phyloP scores from a whole-genome alignment of 2,113 vertebrate genomes.

The Trachemys scripta region DNA sequence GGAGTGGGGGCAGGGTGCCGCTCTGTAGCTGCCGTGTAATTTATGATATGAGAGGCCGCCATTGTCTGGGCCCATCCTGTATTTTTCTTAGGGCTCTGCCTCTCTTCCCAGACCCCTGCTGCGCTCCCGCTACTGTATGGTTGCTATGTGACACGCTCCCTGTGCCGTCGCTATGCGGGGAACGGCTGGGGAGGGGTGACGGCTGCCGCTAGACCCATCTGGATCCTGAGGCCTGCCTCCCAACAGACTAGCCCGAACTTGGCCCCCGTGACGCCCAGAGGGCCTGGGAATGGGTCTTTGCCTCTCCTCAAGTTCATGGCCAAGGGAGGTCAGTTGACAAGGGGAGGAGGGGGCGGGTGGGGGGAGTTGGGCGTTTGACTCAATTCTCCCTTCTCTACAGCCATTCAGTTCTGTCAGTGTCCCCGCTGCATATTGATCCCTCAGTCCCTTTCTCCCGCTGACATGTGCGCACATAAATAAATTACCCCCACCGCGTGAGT shows the following conservation, averaged over 20 bases:
- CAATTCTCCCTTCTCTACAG: slow-evolving; percentile 62
- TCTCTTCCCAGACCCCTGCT: slow-evolving; percentile 81
- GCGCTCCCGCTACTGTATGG: slow-evolving; percentile 72
- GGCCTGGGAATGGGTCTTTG: slow-evolving; percentile 75
- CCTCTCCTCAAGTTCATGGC: slow-evolving; percentile 71
- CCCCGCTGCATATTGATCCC: slow-evolving; percentile 76
- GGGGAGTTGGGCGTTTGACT: slow-evolving; percentile 61
- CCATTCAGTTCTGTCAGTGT: slow-evolving; percentile 58
- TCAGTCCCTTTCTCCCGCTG: slow-evolving; percentile 76
- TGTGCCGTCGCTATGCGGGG: slow-evolving; percentile 49
- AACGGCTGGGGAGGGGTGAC: slow-evolving; percentile 57
- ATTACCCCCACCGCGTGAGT: slow-evolving; percentile 76
- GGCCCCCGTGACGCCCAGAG: slow-evolving; percentile 66
- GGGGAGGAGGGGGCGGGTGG: background rate
- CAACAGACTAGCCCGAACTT: slow-evolving; percentile 35
- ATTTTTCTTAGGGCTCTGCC: slow-evolving; percentile 65
- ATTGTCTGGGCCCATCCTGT: slow-evolving; percentile 71
- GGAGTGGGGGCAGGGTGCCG: background rate
- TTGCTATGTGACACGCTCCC: slow-evolving; percentile 79
- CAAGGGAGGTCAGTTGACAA: slow-evolving; percentile 65
- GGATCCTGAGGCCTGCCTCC: slow-evolving; percentile 54
- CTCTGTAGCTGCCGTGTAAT: slow-evolving; percentile 67
- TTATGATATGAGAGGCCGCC: slow-evolving; percentile 71
- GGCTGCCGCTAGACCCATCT: slow-evolving; percentile 63
- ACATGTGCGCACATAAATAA: slow-evolving; percentile 80